These are phyloP conservation scores for Tragopan temminckii DNA, from an alignment of 2,797 vertebrate species.

Conservation along the genomic window DNA sequence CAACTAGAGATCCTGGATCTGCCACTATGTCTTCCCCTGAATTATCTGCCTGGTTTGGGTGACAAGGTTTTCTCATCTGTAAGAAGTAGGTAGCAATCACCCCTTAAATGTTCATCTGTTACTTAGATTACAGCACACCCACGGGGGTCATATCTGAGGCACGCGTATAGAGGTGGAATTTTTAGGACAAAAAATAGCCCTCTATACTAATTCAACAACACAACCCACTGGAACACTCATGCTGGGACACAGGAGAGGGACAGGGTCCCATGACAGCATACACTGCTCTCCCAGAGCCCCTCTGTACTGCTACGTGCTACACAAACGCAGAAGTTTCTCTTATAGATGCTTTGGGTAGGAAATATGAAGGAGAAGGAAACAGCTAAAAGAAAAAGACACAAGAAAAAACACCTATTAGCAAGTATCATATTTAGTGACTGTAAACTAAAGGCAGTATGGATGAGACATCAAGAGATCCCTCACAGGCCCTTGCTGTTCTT, in stretches of 20 bases:
- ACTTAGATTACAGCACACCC: not conserved
- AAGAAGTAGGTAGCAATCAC: not conserved
- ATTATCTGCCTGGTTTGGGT: not conserved
- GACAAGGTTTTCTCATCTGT: not conserved
- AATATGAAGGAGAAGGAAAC: not conserved
- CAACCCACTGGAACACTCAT: not conserved
- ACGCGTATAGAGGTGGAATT: not conserved
- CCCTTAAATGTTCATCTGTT: not conserved
- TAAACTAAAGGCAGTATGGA: not conserved
- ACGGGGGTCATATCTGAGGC: not conserved
- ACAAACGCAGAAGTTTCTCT: not conserved
- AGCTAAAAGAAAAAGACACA: not conserved
- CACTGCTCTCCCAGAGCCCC: not conserved
- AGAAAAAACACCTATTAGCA: slow-evolving; percentile 3
- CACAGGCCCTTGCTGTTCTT: not conserved
- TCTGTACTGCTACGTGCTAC: not conserved
- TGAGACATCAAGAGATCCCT: not conserved
- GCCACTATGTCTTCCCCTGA: not conserved
- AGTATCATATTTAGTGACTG: not conserved
- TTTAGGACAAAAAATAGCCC: not conserved
- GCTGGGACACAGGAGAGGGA: not conserved
- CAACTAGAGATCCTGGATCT: not conserved
- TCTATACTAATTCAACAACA: not conserved
- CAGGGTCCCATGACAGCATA: not conserved
- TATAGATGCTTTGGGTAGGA: not conserved